Evolutionary conservation across 2,113 vertebrate species (phyloP).

Genomic region (Pachycephala philippinensis): DNA sequence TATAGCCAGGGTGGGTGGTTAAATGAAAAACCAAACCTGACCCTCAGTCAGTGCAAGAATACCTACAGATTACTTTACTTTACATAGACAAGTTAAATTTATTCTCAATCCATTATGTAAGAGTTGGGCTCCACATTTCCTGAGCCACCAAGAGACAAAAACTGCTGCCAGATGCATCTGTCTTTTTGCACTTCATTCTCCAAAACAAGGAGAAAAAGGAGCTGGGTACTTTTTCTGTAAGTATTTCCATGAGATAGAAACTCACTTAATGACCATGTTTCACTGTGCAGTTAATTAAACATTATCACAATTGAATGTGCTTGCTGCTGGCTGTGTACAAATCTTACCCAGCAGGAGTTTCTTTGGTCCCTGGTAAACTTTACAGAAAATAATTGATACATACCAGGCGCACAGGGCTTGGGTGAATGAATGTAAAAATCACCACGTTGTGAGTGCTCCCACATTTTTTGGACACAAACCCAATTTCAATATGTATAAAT

Average conservation of each 20-base stretch:
- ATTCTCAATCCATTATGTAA: background rate
- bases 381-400: background rate
- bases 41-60: background rate
- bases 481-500: background rate
- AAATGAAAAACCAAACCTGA: conserved; percentile 35
- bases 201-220: background rate
- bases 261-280: background rate
- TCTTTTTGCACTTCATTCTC: background rate
- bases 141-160: background rate
- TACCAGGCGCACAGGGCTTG: background rate
- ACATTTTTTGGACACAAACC: background rate
- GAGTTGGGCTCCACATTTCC: background rate
- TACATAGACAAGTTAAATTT: background rate
- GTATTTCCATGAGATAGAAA: background rate
- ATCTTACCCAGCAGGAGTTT: background rate
- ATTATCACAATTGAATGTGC: background rate
- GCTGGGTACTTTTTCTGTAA: background rate
- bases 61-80: background rate
- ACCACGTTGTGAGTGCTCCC: background rate
- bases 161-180: background rate
- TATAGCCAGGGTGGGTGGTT: background rate
- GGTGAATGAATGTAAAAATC: rapidly evolving
- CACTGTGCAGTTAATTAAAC: background rate
- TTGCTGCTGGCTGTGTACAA: background rate
- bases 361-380: background rate